Percentiles rank a stretch among this genome's conserved stretches.
Conservation (phyloP, 1,140 invertebrate genomes). For the Pachyrhynchus sulphureomaculatus region DNA sequence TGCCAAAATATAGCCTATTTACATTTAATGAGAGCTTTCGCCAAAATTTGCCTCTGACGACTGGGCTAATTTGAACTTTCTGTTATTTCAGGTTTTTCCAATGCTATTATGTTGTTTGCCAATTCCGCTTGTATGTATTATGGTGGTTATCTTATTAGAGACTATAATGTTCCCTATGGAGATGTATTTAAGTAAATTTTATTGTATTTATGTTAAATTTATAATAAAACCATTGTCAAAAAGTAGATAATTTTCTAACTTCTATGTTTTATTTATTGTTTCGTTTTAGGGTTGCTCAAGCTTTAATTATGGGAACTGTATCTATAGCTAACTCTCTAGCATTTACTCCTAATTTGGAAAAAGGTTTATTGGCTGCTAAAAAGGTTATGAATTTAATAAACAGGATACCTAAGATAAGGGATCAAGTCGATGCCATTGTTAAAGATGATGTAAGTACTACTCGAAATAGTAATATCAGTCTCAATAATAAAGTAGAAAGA, state of each 20-base stretch:
- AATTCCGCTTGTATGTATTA: slow-evolving; percentile 81
- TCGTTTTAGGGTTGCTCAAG: slow-evolving; percentile 79
- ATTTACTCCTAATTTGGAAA: slow-evolving; percentile 85
- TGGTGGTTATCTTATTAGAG: slow-evolving; percentile 75
- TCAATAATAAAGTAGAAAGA: no score
- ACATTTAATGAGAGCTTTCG: no score
- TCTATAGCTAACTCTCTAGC: slow-evolving; percentile 83
- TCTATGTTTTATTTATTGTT: no score
- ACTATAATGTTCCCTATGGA: slow-evolving; percentile 64
- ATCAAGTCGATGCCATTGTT: slow-evolving; percentile 32
- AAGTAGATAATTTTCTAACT: no score
- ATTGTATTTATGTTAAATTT: no score
- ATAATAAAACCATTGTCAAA: no score
- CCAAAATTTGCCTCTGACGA: no score
- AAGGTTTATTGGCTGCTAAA: slow-evolving; percentile 79
- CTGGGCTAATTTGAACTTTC: no score
- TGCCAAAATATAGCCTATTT: no score
- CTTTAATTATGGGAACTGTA: slow-evolving; percentile 83
- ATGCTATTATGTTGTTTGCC: slow-evolving; percentile 76
- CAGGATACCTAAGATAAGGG: slow-evolving; percentile 57
- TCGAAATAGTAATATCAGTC: no score
- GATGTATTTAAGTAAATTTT: slow-evolving; percentile 83
- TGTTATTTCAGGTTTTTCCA: slow-evolving; percentile 72
- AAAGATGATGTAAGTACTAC: slow-evolving; percentile 53
- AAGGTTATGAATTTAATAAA: slow-evolving; percentile 68